Base-by-base conservation (phyloP, 2,797 vertebrate species). In the Pempheris klunzingeri region DNA sequence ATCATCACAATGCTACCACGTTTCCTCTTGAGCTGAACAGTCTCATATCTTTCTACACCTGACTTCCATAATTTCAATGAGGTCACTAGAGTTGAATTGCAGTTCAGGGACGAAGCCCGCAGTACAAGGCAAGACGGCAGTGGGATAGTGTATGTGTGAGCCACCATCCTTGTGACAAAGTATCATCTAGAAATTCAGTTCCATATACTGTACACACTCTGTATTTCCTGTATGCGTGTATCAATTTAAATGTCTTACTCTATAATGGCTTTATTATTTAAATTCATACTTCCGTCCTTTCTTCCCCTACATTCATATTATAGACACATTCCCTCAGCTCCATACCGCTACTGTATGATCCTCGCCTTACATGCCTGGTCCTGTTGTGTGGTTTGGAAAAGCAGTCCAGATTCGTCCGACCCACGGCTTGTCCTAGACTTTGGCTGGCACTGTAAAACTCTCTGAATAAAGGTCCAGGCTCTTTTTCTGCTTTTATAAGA, bases 261-360 rank as follows among this genome's bases (percentile, higher is more conserved):
- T 71, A 32, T 28, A 66, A 84, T 85, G 75, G 77, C 79, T 87
- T 86, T 74, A n/a, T 54, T 65, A 38, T 74, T 59, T 4, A 55
- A 67, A 74, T 44, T 34, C 49, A 14, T 46, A 18, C 43, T 20
- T 62, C 60, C 17, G 46, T 52, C 61, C 17, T 63, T 68, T 9
- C 44, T 63, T 46, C 59, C 65, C 53, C 75, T 85, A 92, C 90
- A 91, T 88, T 92, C 83, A 90, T 76, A 57, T 78, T 76, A 77
- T 76, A 77, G 26, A 79, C 67, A 65, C 69, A 47, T 85, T 87
- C 60, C 80, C 78, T 75, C 72, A 69, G 57, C 53, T 74, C 71
- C 24, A 38, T 54, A 24, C 52, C 64, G 74, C 71, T 55, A 53
- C 53, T 54, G 44, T 54, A n/a, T 17, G 71, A 64, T 39, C 74